A percentile compares a stretch with the other conserved stretches of the same genome.
Conservation (phyloP, 1,140 invertebrate species). For the Agrypnia vestita region DNA sequence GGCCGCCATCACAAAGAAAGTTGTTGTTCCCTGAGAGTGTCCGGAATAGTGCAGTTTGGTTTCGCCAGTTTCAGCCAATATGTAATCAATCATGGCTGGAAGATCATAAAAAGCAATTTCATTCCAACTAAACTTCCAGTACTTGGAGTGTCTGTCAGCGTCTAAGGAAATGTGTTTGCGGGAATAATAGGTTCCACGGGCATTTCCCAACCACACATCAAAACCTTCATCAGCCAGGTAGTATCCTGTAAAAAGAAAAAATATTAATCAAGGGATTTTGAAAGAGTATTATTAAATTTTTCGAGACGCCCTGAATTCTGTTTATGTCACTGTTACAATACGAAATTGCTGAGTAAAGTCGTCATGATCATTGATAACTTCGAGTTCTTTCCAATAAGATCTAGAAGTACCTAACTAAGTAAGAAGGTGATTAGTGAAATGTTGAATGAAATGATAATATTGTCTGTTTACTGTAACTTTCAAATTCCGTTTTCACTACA, state of each 20-base stretch:
- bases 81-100: conserved; percentile 76
- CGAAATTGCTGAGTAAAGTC: no score
- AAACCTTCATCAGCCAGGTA: conserved; percentile 75
- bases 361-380: no score
- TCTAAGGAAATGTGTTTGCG: conserved; percentile 73
- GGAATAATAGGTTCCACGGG: conserved; percentile 83
- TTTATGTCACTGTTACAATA: no score
- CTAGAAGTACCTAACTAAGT: no score
- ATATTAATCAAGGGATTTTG: no score
- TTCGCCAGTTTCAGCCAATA: conserved; percentile 69
- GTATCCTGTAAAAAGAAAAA: conserved; percentile 59
- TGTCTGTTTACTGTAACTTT: no score
- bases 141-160: conserved; percentile 69
- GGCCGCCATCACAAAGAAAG: conserved; percentile 76
- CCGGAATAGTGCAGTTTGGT: conserved; percentile 74
- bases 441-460: no score
- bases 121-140: conserved; percentile 79
- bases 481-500: no score
- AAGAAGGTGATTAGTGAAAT: no score
- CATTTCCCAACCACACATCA: conserved; percentile 83
- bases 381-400: no score
- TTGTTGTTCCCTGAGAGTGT: conserved; percentile 76
- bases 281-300: no score
- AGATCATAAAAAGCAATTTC: conserved; percentile 79
- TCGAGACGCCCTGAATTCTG: no score